These are phyloP conservation scores for Amblyopsis hoosieri DNA, from an alignment of 2,797 vertebrate species.

Conservation along the genomic window DNA sequence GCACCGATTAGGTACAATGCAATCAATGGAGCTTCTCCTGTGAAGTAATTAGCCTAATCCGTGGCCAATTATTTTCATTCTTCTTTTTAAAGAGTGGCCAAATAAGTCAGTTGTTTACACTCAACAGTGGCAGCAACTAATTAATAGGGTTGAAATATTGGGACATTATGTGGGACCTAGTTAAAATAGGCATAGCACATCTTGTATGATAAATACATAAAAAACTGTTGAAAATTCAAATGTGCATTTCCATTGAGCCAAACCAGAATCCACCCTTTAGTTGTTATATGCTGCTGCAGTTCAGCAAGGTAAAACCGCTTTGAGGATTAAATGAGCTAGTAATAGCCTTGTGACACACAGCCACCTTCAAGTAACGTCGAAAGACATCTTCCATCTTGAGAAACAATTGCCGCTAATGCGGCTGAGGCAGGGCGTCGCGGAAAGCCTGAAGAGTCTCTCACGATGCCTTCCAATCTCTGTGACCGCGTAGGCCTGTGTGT, in stretches of 20 bases:
- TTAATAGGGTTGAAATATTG: too few relatives aligned
- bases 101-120: conserved; percentile 23
- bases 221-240: conserved; percentile 40
- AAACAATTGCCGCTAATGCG: conserved; percentile 67
- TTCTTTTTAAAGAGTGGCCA: conserved; percentile 18
- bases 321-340: conserved; percentile 65
- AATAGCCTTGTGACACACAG: conserved; percentile 60
- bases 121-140: too few relatives aligned
- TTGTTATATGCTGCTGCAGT: conserved; percentile 45
- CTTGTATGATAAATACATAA: conserved; percentile 32
- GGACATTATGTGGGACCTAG: too few relatives aligned
- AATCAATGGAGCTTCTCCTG: conserved; percentile 39
- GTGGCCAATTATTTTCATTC: neutral
- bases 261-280: conserved; percentile 41
- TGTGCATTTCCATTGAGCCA: conserved; percentile 62
- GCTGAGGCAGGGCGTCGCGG: neutral
- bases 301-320: conserved; percentile 49
- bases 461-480: conserved; percentile 36
- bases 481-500: too few relatives aligned
- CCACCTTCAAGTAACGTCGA: conserved; percentile 68
- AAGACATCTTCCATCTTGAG: conserved; percentile 73
- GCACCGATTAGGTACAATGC: conserved; percentile 49
- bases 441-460: conserved; percentile 10
- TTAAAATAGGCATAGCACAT: conserved; percentile 13
- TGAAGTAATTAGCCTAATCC: neutral